Evolutionary conservation across 2,888 invertebrate species (phyloP).

Genomic region (Aphelenchoides bicaudatus): DNA sequence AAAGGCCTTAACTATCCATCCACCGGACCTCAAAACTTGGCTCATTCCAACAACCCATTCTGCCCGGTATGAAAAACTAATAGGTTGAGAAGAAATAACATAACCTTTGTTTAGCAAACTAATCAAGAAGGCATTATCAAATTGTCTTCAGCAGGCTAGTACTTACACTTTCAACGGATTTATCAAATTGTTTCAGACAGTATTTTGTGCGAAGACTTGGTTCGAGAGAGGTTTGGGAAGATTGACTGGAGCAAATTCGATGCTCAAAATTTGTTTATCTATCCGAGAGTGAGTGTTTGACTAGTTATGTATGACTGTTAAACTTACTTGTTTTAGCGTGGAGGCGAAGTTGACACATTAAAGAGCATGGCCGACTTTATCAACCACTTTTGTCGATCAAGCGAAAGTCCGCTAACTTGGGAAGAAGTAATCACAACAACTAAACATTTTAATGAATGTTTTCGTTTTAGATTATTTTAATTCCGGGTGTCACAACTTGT

Average conservation of each 20-base stretch:
- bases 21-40: slow-evolving; percentile 30
- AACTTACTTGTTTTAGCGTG: not conserved
- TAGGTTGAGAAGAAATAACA: slow-evolving; percentile 19
- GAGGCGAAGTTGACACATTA: slow-evolving; percentile 23
- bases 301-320: slow-evolving; percentile 27
- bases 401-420: slow-evolving; percentile 23
- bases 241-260: slow-evolving; percentile 40
- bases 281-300: slow-evolving; percentile 36
- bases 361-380: slow-evolving; percentile 34
- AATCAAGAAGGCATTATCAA: slow-evolving; percentile 35
- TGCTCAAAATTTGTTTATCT: slow-evolving; percentile 30
- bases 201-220: slow-evolving; percentile 30
- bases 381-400: slow-evolving; percentile 31
- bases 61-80: slow-evolving; percentile 26
- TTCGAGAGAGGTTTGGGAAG: slow-evolving; percentile 34
- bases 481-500: slow-evolving; percentile 38
- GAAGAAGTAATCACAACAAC: slow-evolving; percentile 24
- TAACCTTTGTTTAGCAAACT: slow-evolving; percentile 12
- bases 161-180: too few species aligned
- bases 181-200: too few species aligned
- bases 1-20: slow-evolving; percentile 29
- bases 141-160: slow-evolving; percentile 34
- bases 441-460: not conserved
- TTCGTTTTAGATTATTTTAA: slow-evolving; percentile 32
- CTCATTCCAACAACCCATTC: slow-evolving; percentile 33